A percentile compares a stretch with the other conserved stretches of the same genome.
Evolutionary conservation across 2,797 vertebrate species (phyloP).

Genomic region (Coracias cyanogaster): DNA sequence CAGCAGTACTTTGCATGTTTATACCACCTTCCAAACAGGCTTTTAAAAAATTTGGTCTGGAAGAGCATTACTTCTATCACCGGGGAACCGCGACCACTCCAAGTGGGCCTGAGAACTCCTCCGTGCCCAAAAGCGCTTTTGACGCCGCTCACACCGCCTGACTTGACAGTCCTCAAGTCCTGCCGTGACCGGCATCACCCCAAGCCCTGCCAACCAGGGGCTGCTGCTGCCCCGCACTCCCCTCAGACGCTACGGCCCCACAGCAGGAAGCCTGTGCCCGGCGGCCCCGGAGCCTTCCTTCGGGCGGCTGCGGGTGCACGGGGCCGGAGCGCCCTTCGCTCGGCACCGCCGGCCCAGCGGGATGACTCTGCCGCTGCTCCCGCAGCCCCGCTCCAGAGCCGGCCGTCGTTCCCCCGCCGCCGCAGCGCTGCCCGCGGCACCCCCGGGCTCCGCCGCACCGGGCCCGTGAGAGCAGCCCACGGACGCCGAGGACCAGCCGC

Average conservation of each 20-base stretch:
- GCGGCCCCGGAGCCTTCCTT: neutral
- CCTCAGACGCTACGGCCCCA: fast-evolving
- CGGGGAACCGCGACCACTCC: fast-evolving
- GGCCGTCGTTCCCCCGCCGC: neutral
- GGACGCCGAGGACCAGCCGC: neutral
- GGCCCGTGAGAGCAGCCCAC: neutral
- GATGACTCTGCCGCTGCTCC: neutral
- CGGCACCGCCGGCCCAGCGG: neutral
- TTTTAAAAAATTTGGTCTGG: neutral
- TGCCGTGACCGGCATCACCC: fast-evolving
- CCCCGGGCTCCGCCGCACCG: neutral
- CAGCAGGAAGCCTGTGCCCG: fast-evolving
- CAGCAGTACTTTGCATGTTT: neutral
- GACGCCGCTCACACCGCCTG: neutral
- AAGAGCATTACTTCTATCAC: neutral
- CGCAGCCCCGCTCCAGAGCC: neutral
- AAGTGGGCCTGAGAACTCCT: neutral
- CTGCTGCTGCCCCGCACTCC: neutral
- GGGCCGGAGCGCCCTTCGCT: too few species aligned
- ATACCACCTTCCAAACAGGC: neutral
- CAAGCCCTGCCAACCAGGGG: too few species aligned
- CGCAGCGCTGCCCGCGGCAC: neutral
- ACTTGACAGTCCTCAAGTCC: neutral
- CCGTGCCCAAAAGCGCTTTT: neutral
- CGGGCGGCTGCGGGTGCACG: neutral